Conservation (phyloP, 2,113 vertebrate species). For the Apodemus sylvaticus region DNA sequence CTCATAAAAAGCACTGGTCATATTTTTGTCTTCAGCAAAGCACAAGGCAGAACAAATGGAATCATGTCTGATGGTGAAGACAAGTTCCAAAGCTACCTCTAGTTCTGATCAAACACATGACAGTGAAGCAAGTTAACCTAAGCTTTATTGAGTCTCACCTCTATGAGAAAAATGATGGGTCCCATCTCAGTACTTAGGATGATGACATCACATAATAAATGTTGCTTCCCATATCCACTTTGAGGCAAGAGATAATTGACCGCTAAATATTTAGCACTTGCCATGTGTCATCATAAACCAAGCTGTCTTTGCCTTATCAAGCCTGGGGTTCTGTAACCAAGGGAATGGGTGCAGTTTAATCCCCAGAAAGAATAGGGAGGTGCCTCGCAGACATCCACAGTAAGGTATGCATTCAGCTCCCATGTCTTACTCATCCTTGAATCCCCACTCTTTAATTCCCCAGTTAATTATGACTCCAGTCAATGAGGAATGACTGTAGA, state of each 20-base stretch:
- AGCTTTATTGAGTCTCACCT: background rate
- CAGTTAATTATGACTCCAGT: background rate
- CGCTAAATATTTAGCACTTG: background rate
- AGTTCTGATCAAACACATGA: background rate
- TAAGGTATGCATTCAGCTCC: background rate
- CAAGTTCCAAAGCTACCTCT: background rate
- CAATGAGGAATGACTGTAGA: background rate
- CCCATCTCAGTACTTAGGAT: background rate
- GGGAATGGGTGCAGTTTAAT: background rate
- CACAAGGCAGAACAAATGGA: background rate
- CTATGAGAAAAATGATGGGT: background rate
- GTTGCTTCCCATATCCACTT: background rate
- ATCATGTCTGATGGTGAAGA: background rate
- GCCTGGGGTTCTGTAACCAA: background rate
- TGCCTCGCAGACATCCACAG: background rate
- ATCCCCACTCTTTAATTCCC: background rate
- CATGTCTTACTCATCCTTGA: background rate
- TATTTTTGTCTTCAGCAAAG: constrained; percentile 21
- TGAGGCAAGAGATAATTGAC: background rate
- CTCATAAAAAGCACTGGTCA: constrained; percentile 35
- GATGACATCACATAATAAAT: background rate
- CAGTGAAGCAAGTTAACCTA: background rate
- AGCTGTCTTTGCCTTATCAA: constrained; percentile 8
- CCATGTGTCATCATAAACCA: background rate
- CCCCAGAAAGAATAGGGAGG: background rate